Evolutionary conservation across 2,888 invertebrate species (phyloP), one percentile per base, ranked within the genome.

Genomic region (Agonopterix alstromeriana): DNA sequence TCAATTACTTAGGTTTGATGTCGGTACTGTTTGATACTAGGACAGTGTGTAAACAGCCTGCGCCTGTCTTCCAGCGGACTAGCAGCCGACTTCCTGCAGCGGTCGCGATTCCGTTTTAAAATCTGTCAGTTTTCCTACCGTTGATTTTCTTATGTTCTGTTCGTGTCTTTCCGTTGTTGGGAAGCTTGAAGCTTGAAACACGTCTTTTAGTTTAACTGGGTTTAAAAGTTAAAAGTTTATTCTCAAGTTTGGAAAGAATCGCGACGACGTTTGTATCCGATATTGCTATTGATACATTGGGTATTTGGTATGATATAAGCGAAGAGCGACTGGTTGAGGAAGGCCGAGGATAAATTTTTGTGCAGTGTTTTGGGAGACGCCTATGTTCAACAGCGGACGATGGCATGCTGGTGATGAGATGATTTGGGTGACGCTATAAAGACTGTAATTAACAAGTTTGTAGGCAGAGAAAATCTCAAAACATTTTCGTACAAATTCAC

Each of bases 51-150:
- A 43, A 43, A 43, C 17, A n/a, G 43, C 17, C 43, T 9, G 7
- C 43, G 42, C 42, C 11, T 27, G 27, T 27, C 27, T 27, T 27
- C 5, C 7, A 27, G 27, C 27, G 27, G 27, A 11, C 8, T 12
- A 14, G 42, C 42, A 17, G 8, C 11, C 35, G 44, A 35, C 45
- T 48, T 48, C 48, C 48, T 14, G 44, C 35, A 36, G 35, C 45
- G 17, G 43, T 41, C 43, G 48, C 46, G 36, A 49, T 51, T 51
- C 49, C 49, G 49, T 51, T 53, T 51, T 46, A 48, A 51, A 50
- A 48, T 48, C 48, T 46, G 44, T 45, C 46, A 46, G 43, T 41
- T 11, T 40, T 11, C 11, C 43, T 40, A 45, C 36, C 48, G 50
- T 53, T 52, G 35, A 50, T 48, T 52, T 52, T 52, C 46, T 42